A percentile compares a stretch with the other conserved stretches of the same genome.
These are phyloP conservation scores for Saguinus imperator DNA, from an alignment of 2,113 vertebrate species.

Conservation along the genomic window DNA sequence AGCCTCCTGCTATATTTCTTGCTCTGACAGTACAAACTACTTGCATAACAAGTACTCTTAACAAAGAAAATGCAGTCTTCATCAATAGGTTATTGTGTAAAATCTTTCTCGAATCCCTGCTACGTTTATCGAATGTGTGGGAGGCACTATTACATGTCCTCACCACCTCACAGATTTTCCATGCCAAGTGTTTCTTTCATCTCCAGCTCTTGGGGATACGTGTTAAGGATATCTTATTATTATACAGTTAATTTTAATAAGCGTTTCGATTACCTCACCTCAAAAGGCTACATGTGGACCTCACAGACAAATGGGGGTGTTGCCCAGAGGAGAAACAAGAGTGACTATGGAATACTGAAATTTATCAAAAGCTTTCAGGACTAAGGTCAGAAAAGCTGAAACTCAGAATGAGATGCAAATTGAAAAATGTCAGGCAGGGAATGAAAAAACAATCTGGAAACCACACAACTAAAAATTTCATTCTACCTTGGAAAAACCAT, in stretches of 20 bases:
- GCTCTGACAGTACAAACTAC: neutral
- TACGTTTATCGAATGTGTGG: neutral
- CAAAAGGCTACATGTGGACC: neutral
- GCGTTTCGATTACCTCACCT: neutral
- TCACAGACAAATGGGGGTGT: neutral
- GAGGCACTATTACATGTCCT: neutral
- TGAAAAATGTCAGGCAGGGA: neutral
- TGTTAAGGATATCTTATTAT: neutral
- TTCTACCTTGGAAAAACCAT: neutral
- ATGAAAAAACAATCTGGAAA: neutral
- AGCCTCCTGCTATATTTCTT: neutral
- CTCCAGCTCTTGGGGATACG: neutral
- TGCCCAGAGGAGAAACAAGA: neutral
- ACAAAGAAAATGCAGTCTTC: neutral
- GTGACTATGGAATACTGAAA: neutral
- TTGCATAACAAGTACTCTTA: neutral
- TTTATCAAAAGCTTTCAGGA: constrained; percentile 14
- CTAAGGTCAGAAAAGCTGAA: constrained; percentile 8
- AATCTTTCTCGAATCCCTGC: neutral
- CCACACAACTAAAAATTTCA: neutral
- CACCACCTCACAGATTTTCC: neutral
- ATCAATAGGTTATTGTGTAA: neutral
- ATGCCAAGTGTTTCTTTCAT: neutral
- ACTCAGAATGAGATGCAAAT: constrained; percentile 19
- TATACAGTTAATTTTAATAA: neutral